A percentile compares a stretch with the other conserved stretches of the same genome.
Conservation (phyloP, 2,797 vertebrate species). For the Enteromius mattozi region DNA sequence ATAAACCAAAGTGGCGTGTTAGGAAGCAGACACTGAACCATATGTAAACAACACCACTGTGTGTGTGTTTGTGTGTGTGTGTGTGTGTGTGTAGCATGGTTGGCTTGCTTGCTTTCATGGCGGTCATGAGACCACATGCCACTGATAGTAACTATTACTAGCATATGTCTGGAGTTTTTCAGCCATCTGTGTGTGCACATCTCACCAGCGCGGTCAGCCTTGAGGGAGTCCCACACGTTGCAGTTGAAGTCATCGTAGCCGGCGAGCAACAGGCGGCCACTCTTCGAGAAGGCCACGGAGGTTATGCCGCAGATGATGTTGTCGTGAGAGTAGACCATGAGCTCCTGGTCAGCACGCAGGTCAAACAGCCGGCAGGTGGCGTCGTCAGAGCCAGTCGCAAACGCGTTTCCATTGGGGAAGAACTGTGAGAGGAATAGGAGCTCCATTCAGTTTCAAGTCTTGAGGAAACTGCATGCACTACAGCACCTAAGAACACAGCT, state of each 20-base stretch:
- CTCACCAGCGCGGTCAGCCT: slow-evolving; percentile 94
- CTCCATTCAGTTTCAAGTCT: slow-evolving; percentile 10
- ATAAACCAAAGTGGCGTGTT: neutral
- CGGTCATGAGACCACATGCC: neutral
- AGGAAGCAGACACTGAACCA: neutral
- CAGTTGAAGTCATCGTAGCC: slow-evolving; percentile 99
- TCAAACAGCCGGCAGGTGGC: slow-evolving; percentile 99
- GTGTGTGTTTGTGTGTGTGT: neutral
- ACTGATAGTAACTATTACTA: neutral
- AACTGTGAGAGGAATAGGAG: slow-evolving; percentile 76
- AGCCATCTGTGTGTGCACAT: neutral
- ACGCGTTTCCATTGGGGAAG: slow-evolving; percentile 98
- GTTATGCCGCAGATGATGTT: slow-evolving; percentile 99
- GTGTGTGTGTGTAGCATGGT: neutral
- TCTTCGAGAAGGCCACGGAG: slow-evolving; percentile 99
- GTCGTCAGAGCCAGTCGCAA: slow-evolving; percentile 98
- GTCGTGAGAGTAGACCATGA: slow-evolving; percentile 98
- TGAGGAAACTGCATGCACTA: neutral
- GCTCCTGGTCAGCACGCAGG: slow-evolving; percentile 97
- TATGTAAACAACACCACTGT: neutral
- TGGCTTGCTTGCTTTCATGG: neutral
- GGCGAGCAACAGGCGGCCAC: slow-evolving; percentile 94
- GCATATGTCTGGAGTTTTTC: neutral
- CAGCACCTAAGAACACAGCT: neutral
- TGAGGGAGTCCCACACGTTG: slow-evolving; percentile 99